phyloP scores from a whole-genome alignment of 2,888 invertebrate genomes.

The Sturmia bella region DNA sequence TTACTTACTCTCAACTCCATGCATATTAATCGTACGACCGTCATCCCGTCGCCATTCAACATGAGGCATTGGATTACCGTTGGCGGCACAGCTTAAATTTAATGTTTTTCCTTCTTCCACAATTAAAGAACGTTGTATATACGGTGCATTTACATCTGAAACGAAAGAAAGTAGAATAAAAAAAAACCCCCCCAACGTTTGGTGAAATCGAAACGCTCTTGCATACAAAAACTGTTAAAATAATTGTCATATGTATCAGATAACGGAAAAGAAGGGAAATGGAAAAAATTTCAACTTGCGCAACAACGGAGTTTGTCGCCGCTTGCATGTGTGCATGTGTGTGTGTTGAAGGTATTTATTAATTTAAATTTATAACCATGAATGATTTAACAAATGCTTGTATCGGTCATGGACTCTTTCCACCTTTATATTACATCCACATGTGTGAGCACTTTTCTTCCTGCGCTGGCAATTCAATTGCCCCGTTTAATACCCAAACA shows the following conservation, averaged over 20 bases:
- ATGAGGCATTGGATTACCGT: slow-evolving; percentile 89
- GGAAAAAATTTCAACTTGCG: not conserved
- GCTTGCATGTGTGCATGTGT: not conserved
- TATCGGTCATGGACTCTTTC: slow-evolving; percentile 27
- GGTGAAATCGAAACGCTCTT: not conserved
- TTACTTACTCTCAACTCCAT: slow-evolving; percentile 85
- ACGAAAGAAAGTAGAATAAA: not conserved
- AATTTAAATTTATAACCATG: slow-evolving; percentile 48
- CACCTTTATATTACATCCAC: not conserved
- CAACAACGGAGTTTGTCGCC: not conserved
- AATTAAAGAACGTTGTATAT: slow-evolving; percentile 84
- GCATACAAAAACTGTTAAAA: slow-evolving; percentile 21
- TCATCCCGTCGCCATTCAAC: slow-evolving; percentile 90
- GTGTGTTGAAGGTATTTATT: slow-evolving; percentile 37
- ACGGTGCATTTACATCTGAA: slow-evolving; percentile 77
- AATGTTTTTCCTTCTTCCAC: slow-evolving; percentile 91
- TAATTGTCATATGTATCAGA: slow-evolving; percentile 16
- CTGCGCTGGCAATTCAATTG: slow-evolving; percentile 14
- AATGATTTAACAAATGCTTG: slow-evolving; percentile 41
- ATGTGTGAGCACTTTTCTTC: not conserved
- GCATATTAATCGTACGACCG: slow-evolving; percentile 85
- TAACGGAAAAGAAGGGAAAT: slow-evolving; percentile 19
- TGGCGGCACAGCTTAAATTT: slow-evolving; percentile 90
- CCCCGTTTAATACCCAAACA: slow-evolving; percentile 21
- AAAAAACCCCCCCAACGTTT: too few species aligned